These are phyloP conservation scores for Melanargia galathea DNA, from an alignment of 2,888 invertebrate species.

Conservation along the genomic window DNA sequence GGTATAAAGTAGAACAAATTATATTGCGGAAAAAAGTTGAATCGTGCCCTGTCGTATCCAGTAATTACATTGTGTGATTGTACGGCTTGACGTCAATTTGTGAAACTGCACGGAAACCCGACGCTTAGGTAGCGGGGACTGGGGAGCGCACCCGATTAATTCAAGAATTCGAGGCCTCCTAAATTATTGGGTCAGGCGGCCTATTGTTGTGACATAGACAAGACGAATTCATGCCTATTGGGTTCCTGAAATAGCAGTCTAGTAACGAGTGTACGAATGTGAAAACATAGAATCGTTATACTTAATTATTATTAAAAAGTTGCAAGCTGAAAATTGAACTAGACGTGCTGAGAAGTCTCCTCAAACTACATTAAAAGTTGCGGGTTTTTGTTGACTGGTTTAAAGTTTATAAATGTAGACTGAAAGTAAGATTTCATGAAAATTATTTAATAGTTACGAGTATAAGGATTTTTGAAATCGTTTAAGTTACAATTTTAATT, in stretches of 20 bases:
- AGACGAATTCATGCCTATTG: background rate
- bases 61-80: conserved; percentile 59
- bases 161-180: conserved; percentile 68
- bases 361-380: no score
- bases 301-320: no score
- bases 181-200: conserved; percentile 65
- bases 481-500: no score
- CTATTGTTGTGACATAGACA: conserved; percentile 55
- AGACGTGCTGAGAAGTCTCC: no score
- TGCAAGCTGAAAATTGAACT: no score
- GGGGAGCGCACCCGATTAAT: conserved; percentile 67
- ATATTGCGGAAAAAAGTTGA: conserved; percentile 39
- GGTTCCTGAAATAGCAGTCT: background rate
- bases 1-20: conserved; percentile 27
- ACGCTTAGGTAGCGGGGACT: conserved; percentile 62
- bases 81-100: conserved; percentile 70
- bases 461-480: no score
- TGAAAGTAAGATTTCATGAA: no score
- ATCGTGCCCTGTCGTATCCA: conserved; percentile 36
- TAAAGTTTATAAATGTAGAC: no score
- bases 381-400: no score
- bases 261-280: background rate
- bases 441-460: no score
- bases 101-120: conserved; percentile 72
- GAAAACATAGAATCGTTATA: no score